Percentiles rank a stretch among this genome's conserved stretches.
Conservation (phyloP, 2,113 vertebrate genomes). For the Sardina pilchardus region DNA sequence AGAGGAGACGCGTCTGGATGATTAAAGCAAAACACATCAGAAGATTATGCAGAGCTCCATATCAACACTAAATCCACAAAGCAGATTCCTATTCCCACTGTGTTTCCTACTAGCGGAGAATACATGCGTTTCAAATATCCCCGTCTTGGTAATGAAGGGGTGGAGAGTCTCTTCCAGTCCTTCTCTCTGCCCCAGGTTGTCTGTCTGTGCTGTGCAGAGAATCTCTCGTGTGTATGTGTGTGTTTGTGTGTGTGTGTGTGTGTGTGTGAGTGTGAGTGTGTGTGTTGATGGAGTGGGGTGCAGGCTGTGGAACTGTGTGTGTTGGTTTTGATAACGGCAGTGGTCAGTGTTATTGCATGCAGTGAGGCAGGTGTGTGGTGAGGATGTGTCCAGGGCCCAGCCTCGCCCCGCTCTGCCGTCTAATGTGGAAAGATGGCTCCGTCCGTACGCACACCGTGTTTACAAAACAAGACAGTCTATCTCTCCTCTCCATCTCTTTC, state of each 20-base stretch:
- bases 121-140: neutral
- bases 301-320: neutral
- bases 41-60: neutral
- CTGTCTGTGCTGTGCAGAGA: neutral
- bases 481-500: neutral
- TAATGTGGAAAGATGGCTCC: neutral
- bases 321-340: neutral
- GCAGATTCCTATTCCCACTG: slow-evolving; percentile 7
- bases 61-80: neutral
- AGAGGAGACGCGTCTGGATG: neutral
- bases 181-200: neutral
- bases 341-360: neutral
- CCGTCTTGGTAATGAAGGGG: neutral
- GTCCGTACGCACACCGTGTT: neutral
- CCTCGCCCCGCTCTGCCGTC: neutral
- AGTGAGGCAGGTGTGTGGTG: neutral
- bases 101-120: neutral
- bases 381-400: neutral
- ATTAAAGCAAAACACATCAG: neutral
- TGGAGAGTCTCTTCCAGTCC: neutral
- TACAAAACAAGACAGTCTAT: neutral
- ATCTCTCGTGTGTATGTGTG: neutral
- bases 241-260: neutral
- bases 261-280: neutral
- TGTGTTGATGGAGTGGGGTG: neutral